These are phyloP conservation scores for Phocoena phocoena DNA, from an alignment of 2,113 vertebrate species.

Conservation along the genomic window DNA sequence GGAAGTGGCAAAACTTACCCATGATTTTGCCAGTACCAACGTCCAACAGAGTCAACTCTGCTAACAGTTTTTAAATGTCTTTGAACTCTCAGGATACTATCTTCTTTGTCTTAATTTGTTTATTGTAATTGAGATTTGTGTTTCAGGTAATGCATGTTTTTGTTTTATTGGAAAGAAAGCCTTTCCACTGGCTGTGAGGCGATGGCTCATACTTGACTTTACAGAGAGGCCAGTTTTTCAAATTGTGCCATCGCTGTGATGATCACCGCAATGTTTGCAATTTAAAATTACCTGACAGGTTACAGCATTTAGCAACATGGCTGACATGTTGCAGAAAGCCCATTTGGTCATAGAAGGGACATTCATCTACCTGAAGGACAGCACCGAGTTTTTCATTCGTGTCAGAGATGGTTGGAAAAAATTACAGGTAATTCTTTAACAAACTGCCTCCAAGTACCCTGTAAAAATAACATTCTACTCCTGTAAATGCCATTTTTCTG, in stretches of 20 bases:
- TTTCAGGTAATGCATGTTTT: background rate
- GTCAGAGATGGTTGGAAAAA: constrained; percentile 95
- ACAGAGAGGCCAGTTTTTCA: background rate
- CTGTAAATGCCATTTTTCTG: background rate
- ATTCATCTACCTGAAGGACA: constrained; percentile 87
- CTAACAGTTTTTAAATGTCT: background rate
- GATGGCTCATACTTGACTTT: background rate
- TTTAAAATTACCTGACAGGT: constrained; percentile 81
- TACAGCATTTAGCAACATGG: constrained; percentile 85
- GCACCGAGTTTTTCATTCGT: constrained; percentile 91
- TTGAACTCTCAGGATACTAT: background rate
- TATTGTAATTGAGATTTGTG: background rate
- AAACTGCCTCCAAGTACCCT: background rate
- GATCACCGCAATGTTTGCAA: background rate
- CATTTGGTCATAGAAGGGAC: constrained; percentile 89
- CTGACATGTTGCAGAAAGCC: constrained; percentile 89
- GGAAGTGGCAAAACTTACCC: background rate
- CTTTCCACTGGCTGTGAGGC: background rate
- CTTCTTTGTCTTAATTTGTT: background rate
- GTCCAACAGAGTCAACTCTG: background rate
- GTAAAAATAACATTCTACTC: background rate
- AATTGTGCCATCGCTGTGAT: background rate
- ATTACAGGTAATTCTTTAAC: constrained; percentile 87
- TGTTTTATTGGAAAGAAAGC: background rate
- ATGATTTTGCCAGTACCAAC: background rate